These are phyloP conservation scores for Flexamia atlantica DNA, from an alignment of 2,888 invertebrate genomes.

Conservation along the genomic window DNA sequence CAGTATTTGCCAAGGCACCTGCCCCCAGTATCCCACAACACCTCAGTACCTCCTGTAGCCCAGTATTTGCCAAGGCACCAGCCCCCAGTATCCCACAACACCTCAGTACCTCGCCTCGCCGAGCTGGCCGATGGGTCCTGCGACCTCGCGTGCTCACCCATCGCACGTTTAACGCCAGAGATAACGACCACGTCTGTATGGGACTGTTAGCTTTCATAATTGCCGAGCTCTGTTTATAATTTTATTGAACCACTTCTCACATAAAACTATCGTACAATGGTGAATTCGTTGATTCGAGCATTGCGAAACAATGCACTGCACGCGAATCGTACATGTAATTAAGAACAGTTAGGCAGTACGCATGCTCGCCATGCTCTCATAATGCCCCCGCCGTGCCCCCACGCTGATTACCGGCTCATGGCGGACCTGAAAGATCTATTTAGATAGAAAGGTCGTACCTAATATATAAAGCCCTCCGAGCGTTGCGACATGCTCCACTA, in stretches of 20 bases:
- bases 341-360: constrained; percentile 29
- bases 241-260: constrained; percentile 62
- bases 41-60: no score
- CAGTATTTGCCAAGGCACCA: no score
- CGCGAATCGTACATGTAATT: constrained; percentile 22
- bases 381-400: background rate
- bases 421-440: constrained; percentile 42
- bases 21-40: no score
- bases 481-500: background rate
- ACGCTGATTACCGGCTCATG: constrained; percentile 32
- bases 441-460: constrained; percentile 34
- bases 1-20: no score
- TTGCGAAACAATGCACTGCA: constrained; percentile 26
- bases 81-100: no score
- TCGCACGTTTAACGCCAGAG: constrained; percentile 26
- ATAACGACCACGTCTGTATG: constrained; percentile 10
- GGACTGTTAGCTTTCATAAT: constrained; percentile 60
- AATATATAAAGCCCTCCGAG: constrained; percentile 19
- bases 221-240: constrained; percentile 60
- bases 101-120: no score
- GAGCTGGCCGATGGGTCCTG: background rate
- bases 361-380: constrained; percentile 6
- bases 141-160: constrained; percentile 27
- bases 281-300: constrained; percentile 45
- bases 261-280: constrained; percentile 62